Percentiles rank a stretch among this genome's conserved stretches.
Evolutionary conservation across 1,140 invertebrate species (phyloP).

Genomic region (Rhopalosiphum padi): DNA sequence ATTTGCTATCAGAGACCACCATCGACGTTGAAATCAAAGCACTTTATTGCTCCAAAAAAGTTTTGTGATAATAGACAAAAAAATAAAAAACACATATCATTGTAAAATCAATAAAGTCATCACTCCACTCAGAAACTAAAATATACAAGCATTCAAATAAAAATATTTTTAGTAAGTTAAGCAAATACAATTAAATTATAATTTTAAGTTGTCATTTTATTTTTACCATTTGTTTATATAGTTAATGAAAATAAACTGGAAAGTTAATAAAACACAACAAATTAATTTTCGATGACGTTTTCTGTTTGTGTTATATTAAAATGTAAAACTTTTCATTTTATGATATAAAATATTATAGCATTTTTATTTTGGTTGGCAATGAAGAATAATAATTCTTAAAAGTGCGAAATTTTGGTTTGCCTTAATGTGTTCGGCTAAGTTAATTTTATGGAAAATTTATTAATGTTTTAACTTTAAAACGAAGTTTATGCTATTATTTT

Average conservation of each 20-base stretch:
- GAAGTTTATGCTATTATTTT: background rate
- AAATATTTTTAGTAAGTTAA: background rate
- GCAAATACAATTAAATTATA: background rate
- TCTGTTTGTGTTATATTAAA: constrained; percentile 8
- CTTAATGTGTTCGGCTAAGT: constrained; percentile 8
- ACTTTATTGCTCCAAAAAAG: no score
- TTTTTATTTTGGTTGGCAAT: constrained; percentile 25
- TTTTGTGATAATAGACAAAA: no score
- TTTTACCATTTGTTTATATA: background rate
- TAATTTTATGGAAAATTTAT: constrained; percentile 31
- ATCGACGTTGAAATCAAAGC: no score
- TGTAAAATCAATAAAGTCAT: no score
- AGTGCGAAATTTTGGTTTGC: background rate
- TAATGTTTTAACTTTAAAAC: background rate
- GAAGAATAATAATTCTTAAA: constrained; percentile 5
- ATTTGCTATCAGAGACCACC: no score
- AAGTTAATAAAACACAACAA: constrained; percentile 36
- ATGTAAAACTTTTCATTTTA: constrained; percentile 10
- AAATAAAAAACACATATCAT: no score
- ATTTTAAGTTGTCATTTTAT: background rate
- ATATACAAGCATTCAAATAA: background rate
- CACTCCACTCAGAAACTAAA: no score
- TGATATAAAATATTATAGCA: background rate
- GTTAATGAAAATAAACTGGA: background rate
- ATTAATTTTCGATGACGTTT: background rate